Conservation (phyloP, 2,888 invertebrate species). For the Liopterus haemorrhoidalis region DNA sequence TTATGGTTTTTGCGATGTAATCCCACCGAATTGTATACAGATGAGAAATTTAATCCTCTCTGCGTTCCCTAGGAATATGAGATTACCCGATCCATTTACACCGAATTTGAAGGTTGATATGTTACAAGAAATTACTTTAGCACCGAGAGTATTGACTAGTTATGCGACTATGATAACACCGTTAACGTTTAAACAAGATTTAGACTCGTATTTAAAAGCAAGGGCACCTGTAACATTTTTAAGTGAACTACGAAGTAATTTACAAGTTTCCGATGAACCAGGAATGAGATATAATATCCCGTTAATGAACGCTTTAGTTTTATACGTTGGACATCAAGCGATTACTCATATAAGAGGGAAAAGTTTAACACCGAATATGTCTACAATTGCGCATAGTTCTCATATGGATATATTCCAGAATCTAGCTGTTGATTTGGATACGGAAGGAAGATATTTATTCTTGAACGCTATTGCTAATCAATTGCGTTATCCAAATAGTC, state of each 20-base stretch:
- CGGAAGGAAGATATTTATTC: slow-evolving; percentile 95
- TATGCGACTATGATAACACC: slow-evolving; percentile 83
- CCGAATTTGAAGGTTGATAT: slow-evolving; percentile 93
- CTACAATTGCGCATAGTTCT: slow-evolving; percentile 96
- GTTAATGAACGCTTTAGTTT: slow-evolving; percentile 92
- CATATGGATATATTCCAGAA: slow-evolving; percentile 99
- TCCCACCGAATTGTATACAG: slow-evolving; percentile 98
- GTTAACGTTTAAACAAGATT: slow-evolving; percentile 84
- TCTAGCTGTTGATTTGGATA: slow-evolving; percentile 94
- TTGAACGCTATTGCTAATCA: slow-evolving; percentile 99
- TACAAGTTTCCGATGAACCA: slow-evolving; percentile 83
- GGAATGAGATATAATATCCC: slow-evolving; percentile 93
- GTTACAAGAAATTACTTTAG: slow-evolving; percentile 78
- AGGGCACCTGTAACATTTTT: slow-evolving; percentile 93
- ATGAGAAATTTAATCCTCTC: slow-evolving; percentile 97
- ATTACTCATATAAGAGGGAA: slow-evolving; percentile 87
- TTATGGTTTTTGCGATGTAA: slow-evolving; percentile 98
- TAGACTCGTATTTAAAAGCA: slow-evolving; percentile 93
- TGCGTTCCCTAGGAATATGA: slow-evolving; percentile 97
- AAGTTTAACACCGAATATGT: slow-evolving; percentile 88
- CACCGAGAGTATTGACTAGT: slow-evolving; percentile 85
- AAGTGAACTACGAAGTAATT: slow-evolving; percentile 82
- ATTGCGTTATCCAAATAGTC: slow-evolving; percentile 96
- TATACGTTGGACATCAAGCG: slow-evolving; percentile 97
- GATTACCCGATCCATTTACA: slow-evolving; percentile 97